Base-by-base conservation (phyloP, 2,113 vertebrate species). In the Micronycteris hirsuta region DNA sequence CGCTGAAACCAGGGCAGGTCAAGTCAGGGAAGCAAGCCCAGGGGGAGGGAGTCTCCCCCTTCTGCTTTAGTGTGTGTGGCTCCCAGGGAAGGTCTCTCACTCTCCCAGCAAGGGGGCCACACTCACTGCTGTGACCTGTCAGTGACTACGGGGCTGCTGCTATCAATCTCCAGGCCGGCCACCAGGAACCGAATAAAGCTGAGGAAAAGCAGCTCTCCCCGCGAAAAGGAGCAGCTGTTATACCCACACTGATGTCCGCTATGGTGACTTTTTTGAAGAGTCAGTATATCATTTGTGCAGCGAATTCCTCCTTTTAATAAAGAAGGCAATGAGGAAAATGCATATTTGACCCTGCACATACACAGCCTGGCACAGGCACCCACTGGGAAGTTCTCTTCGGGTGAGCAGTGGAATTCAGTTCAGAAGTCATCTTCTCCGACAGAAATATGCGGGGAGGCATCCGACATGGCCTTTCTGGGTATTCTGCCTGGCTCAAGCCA, bases 401-500 rank as follows among this genome's bases (percentile, higher is more conserved):
- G 5, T 67, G 12, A 89, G 17, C 31, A 41, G 22, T 36, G 22
- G 65, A 76, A 93, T 52, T 76, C 65, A 54, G 31, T 43, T 94
- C 41, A 65, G 85, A 95, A 93, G 71, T 22, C 47, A 86, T 68
- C 38, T 16, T 89, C 2, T 73, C 68, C 67, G 54, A 54, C 22
- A n/a, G 58, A 56, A 45, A 38, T 3, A 5, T 14, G 2, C 68
- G 63, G 56, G 33, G 54, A 74, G 7, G 41, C 38, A 28, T 33
- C 10, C 36, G 56, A 15, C 0, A 0, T 13, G 26, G 31, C 65
- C 24, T 11, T 49, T 68, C 36, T 56, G 12, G 41, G 77, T 68
- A 24, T 81, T 68, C 65, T 31, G 41, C 84, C 91, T 81, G 49
- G 45, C 36, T 94, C 31, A 56, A 91, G 78, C 61, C 83, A 89